These are phyloP conservation scores for Sarcophaga variegata DNA, from an alignment of 2,888 invertebrate species.

Conservation along the genomic window DNA sequence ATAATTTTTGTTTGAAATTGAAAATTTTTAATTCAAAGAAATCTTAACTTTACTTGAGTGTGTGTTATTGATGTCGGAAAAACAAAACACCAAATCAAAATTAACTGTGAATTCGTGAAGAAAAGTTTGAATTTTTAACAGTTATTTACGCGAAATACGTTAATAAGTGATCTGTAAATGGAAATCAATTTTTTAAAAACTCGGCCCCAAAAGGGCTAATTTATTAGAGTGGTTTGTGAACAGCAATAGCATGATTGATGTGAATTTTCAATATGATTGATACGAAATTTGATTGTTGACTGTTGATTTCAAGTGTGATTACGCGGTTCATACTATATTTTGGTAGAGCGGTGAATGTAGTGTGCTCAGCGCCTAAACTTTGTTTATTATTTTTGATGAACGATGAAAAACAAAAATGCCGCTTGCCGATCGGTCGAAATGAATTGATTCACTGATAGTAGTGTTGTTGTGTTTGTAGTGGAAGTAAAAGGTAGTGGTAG, in stretches of 20 bases:
- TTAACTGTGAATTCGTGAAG: neutral
- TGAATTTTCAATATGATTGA: slow-evolving; percentile 34
- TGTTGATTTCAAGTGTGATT: slow-evolving; percentile 24
- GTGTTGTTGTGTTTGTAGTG: slow-evolving; percentile 29
- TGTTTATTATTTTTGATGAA: neutral
- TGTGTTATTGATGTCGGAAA: slow-evolving; percentile 1
- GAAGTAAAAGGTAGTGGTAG: slow-evolving; percentile 23
- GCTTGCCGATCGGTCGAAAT: slow-evolving; percentile 54
- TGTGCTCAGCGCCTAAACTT: slow-evolving; percentile 26
- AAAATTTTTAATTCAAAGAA: slow-evolving; percentile 26
- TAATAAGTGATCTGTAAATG: neutral
- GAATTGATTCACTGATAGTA: slow-evolving; percentile 36
- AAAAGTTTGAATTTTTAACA: too few species aligned
- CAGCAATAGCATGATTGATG: slow-evolving; percentile 37
- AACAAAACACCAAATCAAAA: too few species aligned
- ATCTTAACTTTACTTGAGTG: neutral
- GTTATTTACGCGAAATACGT: too few species aligned
- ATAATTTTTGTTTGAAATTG: neutral
- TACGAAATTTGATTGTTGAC: slow-evolving; percentile 22
- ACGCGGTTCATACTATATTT: neutral
- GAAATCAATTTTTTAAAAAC: neutral
- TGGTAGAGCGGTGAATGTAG: neutral
- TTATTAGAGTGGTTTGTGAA: slow-evolving; percentile 26
- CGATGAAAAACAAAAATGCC: slow-evolving; percentile 35
- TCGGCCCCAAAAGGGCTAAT: slow-evolving; percentile 48